A percentile compares a stretch with the other conserved stretches of the same genome.
phyloP scores from a whole-genome alignment of 2,888 invertebrate genomes.

The Eristalis pertinax region DNA sequence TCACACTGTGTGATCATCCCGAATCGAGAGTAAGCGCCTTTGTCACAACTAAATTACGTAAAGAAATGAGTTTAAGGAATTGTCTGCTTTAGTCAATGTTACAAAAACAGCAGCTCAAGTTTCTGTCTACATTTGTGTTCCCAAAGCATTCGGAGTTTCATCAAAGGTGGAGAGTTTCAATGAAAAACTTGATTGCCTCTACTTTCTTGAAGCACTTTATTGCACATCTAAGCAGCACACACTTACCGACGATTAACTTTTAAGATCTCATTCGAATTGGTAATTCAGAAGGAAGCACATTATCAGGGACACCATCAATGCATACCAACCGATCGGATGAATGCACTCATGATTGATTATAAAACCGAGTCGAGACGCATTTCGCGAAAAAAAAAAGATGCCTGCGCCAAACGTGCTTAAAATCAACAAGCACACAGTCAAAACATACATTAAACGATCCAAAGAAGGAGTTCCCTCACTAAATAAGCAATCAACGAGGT shows the following conservation, averaged over 20 bases:
- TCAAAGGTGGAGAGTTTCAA: not conserved
- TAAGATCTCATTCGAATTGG: not conserved
- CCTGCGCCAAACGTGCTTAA: not conserved
- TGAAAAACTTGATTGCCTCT: not conserved
- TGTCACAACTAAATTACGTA: not conserved
- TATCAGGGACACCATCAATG: not conserved
- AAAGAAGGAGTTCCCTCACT: conserved; percentile 8
- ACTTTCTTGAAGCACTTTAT: not conserved
- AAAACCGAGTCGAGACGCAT: not conserved
- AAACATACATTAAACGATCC: not conserved
- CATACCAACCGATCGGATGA: not conserved
- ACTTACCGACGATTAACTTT: not conserved
- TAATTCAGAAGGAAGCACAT: not conserved
- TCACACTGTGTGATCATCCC: too few relatives aligned
- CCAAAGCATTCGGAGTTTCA: not conserved
- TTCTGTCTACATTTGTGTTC: not conserved
- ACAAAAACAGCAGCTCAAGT: not conserved
- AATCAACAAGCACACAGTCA: not conserved
- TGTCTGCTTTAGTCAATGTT: not conserved
- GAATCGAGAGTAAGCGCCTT: not conserved
- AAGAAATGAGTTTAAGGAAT: not conserved
- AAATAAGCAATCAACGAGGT: conserved; percentile 43
- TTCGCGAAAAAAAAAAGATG: not conserved
- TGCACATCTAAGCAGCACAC: not conserved
- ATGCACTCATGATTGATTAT: not conserved